phyloP scores from a whole-genome alignment of 2,888 invertebrate genomes.

The Macrophya alboannulata region DNA sequence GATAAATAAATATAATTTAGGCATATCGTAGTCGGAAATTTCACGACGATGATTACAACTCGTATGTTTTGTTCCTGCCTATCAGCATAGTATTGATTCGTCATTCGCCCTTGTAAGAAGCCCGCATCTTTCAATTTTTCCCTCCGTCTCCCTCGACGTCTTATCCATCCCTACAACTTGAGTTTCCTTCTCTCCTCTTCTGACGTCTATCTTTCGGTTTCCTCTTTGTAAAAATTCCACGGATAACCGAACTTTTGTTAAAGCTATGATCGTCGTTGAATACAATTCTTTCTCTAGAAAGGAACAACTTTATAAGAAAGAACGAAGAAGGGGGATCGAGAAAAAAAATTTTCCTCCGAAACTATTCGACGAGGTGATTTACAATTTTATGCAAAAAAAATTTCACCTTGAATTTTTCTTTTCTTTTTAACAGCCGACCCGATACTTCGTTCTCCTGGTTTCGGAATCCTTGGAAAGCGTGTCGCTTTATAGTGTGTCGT shows the following conservation, averaged over 20 bases:
- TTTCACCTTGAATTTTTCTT: not conserved
- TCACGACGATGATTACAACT: not conserved
- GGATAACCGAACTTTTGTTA: not conserved
- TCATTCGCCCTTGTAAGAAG: constrained; percentile 32
- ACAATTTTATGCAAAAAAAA: not conserved
- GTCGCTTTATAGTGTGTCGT: constrained; percentile 71
- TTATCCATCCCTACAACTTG: not conserved
- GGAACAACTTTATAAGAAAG: not conserved
- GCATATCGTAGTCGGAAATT: not conserved
- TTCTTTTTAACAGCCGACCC: constrained; percentile 81
- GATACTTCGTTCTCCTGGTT: constrained; percentile 85
- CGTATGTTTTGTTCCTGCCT: not conserved
- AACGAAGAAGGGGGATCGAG: too few relatives aligned
- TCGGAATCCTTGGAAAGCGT: constrained; percentile 82
- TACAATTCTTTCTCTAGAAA: not conserved
- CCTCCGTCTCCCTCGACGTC: not conserved
- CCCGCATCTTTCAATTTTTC: constrained; percentile 19
- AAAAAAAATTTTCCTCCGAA: not conserved
- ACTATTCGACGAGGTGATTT: not conserved
- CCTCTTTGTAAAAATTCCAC: not conserved
- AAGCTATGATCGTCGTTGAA: not conserved
- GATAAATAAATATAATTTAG: not conserved
- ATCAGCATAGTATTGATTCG: constrained; percentile 24
- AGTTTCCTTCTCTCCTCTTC: not conserved
- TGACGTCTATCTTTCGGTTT: constrained; percentile 15